Evolutionary conservation across 2,888 invertebrate species (phyloP), one percentile per base, ranked within the genome.

Genomic region (Plemyria rubiginata): DNA sequence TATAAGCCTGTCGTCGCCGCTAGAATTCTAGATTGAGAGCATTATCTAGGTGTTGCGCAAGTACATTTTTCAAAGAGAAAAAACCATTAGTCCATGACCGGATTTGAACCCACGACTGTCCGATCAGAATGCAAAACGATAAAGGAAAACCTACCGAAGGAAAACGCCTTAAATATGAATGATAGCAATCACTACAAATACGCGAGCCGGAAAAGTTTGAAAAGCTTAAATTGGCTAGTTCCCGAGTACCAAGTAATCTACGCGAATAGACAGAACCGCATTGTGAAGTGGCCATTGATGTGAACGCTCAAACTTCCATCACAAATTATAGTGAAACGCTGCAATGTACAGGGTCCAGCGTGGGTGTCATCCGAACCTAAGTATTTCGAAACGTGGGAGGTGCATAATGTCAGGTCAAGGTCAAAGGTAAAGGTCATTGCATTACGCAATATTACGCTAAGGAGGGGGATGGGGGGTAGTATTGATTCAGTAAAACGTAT

Each of bases 391-490:
- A 57, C 58, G 74, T 62, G 76, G 77, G 74, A 75, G 60, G 53
- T 64, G 70, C 67, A 68, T 40, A 49, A 50, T 54, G 41, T 15
- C 36, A 65, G 80, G 74, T 81, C 73, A 82, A 82, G 84, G 84
- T 82, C 70, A 75, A 63, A 65, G 74, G 60, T 65, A 66, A 75
- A 81, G 85, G 83, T 84, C 83, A 78, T 63, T 82, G 84, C 84
- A 83, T 71, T 77, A 81, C 82, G 84, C 82, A 82, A 77, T 70
- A 64, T 66, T 65, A 52, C 22, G 59, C 46, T 32, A 51, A 15
- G 43, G 54, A 16, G 11, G 29, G n/a, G 46, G 16, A 40, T 16
- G 16, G 54, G 15, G 28, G 15, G 41, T 22, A 22, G 11, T 45
- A 51, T 50, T 12, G 50, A 62, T 63, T 50, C 11, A 3, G 48